Percentiles rank a stretch among this genome's conserved stretches.
phyloP scores from a whole-genome alignment of 2,888 invertebrate species.

The Ecliptopera silaceata region DNA sequence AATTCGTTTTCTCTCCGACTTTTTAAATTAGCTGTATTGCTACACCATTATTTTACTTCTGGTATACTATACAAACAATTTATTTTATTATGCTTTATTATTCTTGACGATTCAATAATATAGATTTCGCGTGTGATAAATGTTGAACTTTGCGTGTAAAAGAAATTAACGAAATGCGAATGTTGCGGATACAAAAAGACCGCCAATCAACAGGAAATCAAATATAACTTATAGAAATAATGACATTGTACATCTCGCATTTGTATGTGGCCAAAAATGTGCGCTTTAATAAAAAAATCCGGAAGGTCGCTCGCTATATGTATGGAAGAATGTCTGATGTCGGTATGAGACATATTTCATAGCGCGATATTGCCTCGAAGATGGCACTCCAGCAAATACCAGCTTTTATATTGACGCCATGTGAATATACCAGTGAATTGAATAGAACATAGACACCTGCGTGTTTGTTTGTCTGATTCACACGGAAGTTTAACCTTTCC shows the following conservation, averaged over 20 bases:
- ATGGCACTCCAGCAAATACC: constrained; percentile 3
- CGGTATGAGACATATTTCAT: too few species aligned
- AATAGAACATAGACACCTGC: constrained; percentile 32
- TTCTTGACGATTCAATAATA: neutral
- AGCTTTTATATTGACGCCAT: constrained; percentile 9
- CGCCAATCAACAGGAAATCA: constrained; percentile 3
- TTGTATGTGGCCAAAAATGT: too few species aligned
- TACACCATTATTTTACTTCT: constrained; percentile 4
- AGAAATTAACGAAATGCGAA: constrained; percentile 1
- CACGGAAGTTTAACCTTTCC: constrained; percentile 71
- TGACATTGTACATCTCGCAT: too few species aligned
- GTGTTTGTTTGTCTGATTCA: constrained; percentile 55
- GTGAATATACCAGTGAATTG: constrained; percentile 21
- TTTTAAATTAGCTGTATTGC: neutral
- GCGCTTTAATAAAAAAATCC: neutral
- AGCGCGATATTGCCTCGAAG: constrained; percentile 1
- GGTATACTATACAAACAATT: constrained; percentile 3
- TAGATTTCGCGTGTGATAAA: constrained; percentile 21
- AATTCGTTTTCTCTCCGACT: constrained; percentile 11
- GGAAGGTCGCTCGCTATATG: neutral
- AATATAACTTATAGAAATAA: neutral
- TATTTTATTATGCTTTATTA: neutral
- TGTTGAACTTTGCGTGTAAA: constrained; percentile 12
- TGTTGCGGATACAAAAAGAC: constrained; percentile 9
- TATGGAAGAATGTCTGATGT: neutral